Conservation (phyloP, 2,888 invertebrate genomes). For the Blastobasis adustella region DNA sequence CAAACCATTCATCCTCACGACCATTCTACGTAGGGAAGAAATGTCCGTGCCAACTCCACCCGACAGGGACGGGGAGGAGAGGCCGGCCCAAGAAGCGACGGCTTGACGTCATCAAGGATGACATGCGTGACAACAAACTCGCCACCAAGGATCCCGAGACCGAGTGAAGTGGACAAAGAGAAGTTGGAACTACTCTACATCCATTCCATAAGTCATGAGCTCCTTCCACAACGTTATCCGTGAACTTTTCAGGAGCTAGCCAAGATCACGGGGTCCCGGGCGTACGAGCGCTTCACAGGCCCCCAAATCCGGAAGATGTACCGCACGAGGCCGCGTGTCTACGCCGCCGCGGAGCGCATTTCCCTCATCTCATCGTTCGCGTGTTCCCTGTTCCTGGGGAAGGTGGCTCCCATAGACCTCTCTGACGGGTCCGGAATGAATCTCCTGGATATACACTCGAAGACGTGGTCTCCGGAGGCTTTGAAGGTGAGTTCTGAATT, state of each 20-base stretch:
- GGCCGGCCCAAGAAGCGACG: too few relatives aligned
- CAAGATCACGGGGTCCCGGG: slow-evolving; percentile 88
- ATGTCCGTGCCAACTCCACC: too few relatives aligned
- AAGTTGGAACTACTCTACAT: too few relatives aligned
- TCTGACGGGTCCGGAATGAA: slow-evolving; percentile 98
- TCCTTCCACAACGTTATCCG: too few relatives aligned
- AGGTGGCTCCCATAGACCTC: slow-evolving; percentile 91
- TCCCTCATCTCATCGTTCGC: slow-evolving; percentile 95
- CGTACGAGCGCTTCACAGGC: slow-evolving; percentile 94
- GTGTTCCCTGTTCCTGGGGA: slow-evolving; percentile 90
- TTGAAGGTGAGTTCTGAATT: slow-evolving; percentile 71
- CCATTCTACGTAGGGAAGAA: too few relatives aligned
- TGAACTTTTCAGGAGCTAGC: slow-evolving; percentile 76
- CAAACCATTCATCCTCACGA: too few relatives aligned
- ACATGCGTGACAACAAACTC: too few relatives aligned
- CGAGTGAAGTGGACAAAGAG: too few relatives aligned
- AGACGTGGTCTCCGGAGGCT: slow-evolving; percentile 84
- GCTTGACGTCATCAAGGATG: too few relatives aligned
- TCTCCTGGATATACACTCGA: slow-evolving; percentile 86
- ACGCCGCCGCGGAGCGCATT: slow-evolving; percentile 83
- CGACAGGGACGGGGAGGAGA: too few relatives aligned
- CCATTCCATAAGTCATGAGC: too few relatives aligned
- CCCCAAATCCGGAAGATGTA: slow-evolving; percentile 93
- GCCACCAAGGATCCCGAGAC: too few relatives aligned
- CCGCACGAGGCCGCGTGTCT: slow-evolving; percentile 74